Evolutionary conservation across 2,113 vertebrate species (phyloP).

Genomic region (Mormoops blainvillei): DNA sequence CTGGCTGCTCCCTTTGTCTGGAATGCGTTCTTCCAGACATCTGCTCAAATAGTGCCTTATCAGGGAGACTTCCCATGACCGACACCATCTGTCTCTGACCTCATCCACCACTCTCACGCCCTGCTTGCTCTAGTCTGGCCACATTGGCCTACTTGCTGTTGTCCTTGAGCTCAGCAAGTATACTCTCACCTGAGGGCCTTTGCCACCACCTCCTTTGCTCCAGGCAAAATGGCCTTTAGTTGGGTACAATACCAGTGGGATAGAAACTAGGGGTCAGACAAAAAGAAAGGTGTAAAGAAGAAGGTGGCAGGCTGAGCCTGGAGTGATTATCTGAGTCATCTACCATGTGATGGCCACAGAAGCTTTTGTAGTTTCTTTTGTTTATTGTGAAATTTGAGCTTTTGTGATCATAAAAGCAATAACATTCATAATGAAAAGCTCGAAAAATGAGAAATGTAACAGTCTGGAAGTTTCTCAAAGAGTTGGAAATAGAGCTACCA

Average conservation of each 20-base stretch:
- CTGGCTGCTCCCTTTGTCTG: background rate
- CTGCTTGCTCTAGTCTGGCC: background rate
- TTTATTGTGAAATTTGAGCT: background rate
- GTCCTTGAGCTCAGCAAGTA: background rate
- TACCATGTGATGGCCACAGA: background rate
- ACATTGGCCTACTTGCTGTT: background rate
- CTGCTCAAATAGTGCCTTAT: background rate
- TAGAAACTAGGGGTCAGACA: background rate
- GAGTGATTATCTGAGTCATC: background rate
- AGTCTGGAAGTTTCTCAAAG: background rate
- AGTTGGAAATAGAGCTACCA: background rate
- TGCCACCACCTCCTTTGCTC: background rate
- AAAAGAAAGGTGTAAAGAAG: background rate
- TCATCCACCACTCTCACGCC: background rate
- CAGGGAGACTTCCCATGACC: background rate
- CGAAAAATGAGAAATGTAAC: conserved; percentile 21
- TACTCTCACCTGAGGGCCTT: background rate
- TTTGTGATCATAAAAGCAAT: background rate
- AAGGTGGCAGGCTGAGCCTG: background rate
- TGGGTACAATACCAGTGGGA: background rate
- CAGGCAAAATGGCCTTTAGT: background rate
- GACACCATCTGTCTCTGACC: background rate
- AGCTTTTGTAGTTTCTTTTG: background rate
- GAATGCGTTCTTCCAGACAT: background rate
- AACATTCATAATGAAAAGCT: background rate